These are phyloP conservation scores for Sebastes steindachneri DNA, from an alignment of 2,797 vertebrate species.

Conservation along the genomic window DNA sequence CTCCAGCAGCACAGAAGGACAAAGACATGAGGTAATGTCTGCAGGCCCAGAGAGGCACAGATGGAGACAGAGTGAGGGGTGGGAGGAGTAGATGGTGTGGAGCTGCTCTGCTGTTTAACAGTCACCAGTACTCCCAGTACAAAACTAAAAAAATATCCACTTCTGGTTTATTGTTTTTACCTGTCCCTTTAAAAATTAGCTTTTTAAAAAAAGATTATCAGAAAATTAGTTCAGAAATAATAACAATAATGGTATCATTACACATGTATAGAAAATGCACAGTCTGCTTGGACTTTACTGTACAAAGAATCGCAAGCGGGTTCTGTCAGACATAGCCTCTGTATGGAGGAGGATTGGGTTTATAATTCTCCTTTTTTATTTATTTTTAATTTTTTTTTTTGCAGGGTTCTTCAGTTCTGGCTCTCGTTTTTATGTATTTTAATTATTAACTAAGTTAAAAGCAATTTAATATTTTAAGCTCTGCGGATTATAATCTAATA, in stretches of 20 bases:
- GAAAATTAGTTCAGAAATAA: slow-evolving; percentile 70
- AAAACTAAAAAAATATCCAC: slow-evolving; percentile 37
- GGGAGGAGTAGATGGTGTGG: slow-evolving; percentile 14
- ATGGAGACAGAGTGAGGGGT: slow-evolving; percentile 35
- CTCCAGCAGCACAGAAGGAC: slow-evolving; percentile 72
- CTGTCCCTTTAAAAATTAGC: slow-evolving; percentile 59
- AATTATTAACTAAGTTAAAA: slow-evolving; percentile 90
- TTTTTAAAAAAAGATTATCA: slow-evolving; percentile 70
- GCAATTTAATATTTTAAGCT: slow-evolving; percentile 89
- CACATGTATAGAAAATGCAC: slow-evolving; percentile 80
- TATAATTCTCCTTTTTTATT: slow-evolving; percentile 83
- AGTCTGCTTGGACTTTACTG: slow-evolving; percentile 82
- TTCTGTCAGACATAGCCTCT: slow-evolving; percentile 82
- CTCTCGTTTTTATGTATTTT: slow-evolving; percentile 90
- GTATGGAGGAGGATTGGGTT: slow-evolving; percentile 78
- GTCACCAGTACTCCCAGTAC: slow-evolving; percentile 50
- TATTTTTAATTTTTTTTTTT: slow-evolving; percentile 81
- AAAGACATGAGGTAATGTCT: slow-evolving; percentile 82
- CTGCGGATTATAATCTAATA: slow-evolving; percentile 90
- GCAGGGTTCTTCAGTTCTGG: slow-evolving; percentile 88
- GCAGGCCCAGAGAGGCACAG: slow-evolving; percentile 64
- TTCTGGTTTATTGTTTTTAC: slow-evolving; percentile 47
- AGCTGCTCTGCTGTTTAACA: slow-evolving; percentile 58
- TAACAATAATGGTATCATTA: slow-evolving; percentile 66
- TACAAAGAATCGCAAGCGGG: slow-evolving; percentile 78